Base-by-base conservation (phyloP, 2,888 invertebrate species). In the Pyralis farinalis region DNA sequence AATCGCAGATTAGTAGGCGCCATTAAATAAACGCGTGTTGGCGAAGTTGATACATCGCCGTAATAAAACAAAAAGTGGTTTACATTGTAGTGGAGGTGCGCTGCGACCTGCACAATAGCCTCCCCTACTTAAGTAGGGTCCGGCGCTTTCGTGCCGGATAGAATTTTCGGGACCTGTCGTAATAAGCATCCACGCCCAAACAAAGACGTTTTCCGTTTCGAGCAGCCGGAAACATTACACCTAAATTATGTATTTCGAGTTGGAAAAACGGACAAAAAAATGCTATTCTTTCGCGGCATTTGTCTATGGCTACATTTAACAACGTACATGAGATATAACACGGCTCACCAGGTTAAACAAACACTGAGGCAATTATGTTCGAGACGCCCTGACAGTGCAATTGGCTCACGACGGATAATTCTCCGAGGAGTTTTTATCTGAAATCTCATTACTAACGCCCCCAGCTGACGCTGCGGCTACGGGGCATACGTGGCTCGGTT, bases 171-270 rank as follows among this genome's bases (percentile, higher is more conserved):
- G 73, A 75, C 67, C 71, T 72, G 65, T 61, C 70, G 74, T 80
- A 79, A 78, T 81, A 83, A 81, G 77, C 78, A 74, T 75, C 78
- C 77, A 71, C 61, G 68, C 53, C 58, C 78, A 80, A 77, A 86
- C 84, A 84, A 83, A 80, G 76, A 78, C 73, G 70, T 76, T 75
- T 77, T 72, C 78, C 74, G 71, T 74, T 73, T 50, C 53, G 57
- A 62, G 51, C 64, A 64, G 56, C 67, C 71, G 76, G 79, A 81
- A 80, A 76, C 74, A 73, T 79, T 74, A 76, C 55, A 53, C 50
- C 56, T 52, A 67, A 77, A 75, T 74, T 74, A 72, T 71, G 64
- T 68, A 70, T 75, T 75, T 71, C 58, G 69, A 72, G 63, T 63
- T 51, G 53, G 47, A 55, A 53, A 60, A 60, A 61, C 63, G 58